Evolutionary conservation across 2,113 vertebrate genomes (phyloP).

Genomic region (Willisornis vidua): DNA sequence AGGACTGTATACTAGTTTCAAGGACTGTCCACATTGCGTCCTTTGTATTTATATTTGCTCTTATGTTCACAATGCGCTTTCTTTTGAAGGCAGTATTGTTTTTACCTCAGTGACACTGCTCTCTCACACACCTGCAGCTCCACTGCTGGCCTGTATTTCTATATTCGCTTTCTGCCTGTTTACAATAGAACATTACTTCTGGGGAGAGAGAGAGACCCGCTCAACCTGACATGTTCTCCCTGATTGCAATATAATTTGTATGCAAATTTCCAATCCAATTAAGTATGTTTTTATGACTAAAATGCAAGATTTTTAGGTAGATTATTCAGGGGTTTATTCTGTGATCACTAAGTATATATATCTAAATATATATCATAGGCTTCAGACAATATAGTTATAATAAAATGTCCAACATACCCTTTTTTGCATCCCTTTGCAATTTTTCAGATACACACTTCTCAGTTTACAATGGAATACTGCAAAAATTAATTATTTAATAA

Average conservation of each 20-base stretch:
- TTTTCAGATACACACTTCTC: neutral
- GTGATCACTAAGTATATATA: neutral
- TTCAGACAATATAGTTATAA: neutral
- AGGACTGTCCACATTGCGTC: neutral
- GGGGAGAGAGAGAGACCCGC: neutral
- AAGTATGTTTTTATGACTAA: neutral
- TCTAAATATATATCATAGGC: neutral
- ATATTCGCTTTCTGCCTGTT: neutral
- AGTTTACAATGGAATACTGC: neutral
- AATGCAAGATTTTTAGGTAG: neutral
- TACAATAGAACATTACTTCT: neutral
- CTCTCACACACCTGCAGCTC: neutral
- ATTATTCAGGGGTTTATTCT: neutral
- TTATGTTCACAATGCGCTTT: neutral
- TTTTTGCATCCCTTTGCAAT: neutral
- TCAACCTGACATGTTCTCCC: neutral
- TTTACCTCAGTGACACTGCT: neutral
- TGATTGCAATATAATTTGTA: neutral
- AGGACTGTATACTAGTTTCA: neutral
- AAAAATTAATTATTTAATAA: neutral
- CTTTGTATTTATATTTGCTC: neutral
- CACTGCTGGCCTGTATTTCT: neutral
- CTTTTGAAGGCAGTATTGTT: neutral
- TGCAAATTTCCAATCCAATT: neutral
- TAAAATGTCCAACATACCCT: neutral